Evolutionary conservation across 1,140 invertebrate species (phyloP), one percentile per base, ranked within the genome.

Genomic region (Alviniconcha marisindica): DNA sequence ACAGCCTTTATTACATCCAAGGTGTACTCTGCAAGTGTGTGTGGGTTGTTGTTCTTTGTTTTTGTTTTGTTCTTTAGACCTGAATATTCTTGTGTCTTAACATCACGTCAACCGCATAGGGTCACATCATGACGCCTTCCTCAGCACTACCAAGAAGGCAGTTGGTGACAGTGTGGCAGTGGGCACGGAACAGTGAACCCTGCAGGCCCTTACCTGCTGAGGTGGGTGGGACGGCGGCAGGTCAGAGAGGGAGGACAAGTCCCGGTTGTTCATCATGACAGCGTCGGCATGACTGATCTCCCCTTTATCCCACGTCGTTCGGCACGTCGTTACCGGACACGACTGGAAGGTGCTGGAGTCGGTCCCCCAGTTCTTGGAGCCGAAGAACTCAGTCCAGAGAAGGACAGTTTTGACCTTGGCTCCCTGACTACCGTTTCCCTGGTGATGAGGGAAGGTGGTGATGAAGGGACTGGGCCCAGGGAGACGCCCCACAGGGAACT

Each of bases 251-350:
- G 66, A 31, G 44, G 15, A 56, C 38, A 82, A 24, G 21, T 56
- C 51, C 31, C 81, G 31, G n/a, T 33, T 38, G 69, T 74, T 82
- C 40, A 82, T 51, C 81, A 82, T 21, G 14, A 82, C 71, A 36
- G 81, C 81, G 33, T 82, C 69, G 21, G 71, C 73, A 15, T 76
- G 21, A 12, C 2, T 36, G 15, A 82, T 14, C 38, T 48, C 33
- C 71, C n/a, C 24, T 63, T 33, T 74, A 33, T 82, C 81, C 10
- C 3, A 4, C 31, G 81, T 82, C 48, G 76, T 21, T 24, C 69
- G 31, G 42, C 81, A 82, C 12, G 14, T 42, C 36, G 38, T 76
- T 21, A 74, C 73, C 5, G 71, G 38, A 31, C 81, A 82, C 33
- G 44, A 36, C 33, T 21, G 31, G 51, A 82, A 63, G 21, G 56